Base-by-base conservation (phyloP, 1,140 invertebrate genomes). In the Diorhabda carinulata region DNA sequence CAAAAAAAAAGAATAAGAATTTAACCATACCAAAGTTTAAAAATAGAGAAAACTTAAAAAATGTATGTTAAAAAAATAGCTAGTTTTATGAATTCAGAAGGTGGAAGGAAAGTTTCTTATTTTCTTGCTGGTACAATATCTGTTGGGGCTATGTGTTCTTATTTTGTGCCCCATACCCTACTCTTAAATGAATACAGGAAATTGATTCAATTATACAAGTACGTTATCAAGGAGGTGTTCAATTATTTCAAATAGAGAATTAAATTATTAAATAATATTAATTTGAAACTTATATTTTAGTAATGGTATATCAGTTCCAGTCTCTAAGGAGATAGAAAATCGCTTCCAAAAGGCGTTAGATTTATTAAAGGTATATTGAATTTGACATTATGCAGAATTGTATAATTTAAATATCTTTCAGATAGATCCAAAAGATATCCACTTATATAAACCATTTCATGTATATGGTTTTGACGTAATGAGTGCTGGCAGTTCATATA, bases 391-490 rank as follows among this genome's bases (percentile, higher is more conserved):
- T 47, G 41, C 8, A 59, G 41, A 64, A n/a, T 57, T 65, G 5
- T 45, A 9, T 44, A 5, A 5, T 9, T 7, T 9, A 8, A 57
- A 60, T 10, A 68, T 65, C 64, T 72, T 89, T 25, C 70, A 85
- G 45, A 62, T 89, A 7, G 42, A 74, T 3, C 71, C 78, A 2
- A 68, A 78, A 5, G 64, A 82, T 2, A 80, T 75, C n/a, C 74
- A 78, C 45, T 61, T 79, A 7, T 78, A 86, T 58, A 79, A 83
- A 59, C 83, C 88, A 2, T 92, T 91, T 70, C 84, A 83, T 9
- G 84, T 86, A 3, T 83, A 81, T 77, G 89, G 89, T n/a, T 87
- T 89, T 71, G 86, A 91, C 78, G 60, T 87, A 0, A 85, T 86
- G 73, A 81, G 85, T 74, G 83, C 83, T 3, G 89, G 89, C 10